These are phyloP conservation scores for Steatornis caripensis DNA, from an alignment of 2,113 vertebrate genomes.

Conservation along the genomic window DNA sequence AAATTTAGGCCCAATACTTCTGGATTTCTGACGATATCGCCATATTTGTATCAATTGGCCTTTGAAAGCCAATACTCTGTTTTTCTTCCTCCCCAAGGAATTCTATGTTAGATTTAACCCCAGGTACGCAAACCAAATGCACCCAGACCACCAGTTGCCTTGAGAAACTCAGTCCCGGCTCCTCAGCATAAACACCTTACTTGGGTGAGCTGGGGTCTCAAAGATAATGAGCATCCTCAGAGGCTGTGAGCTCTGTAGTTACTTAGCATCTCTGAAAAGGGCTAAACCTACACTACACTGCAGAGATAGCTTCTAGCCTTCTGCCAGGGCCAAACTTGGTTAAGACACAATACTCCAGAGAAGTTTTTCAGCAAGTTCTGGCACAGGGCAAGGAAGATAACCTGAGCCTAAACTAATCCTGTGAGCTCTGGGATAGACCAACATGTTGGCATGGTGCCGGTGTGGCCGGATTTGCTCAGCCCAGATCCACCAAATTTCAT, in stretches of 20 bases:
- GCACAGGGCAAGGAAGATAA: not conserved
- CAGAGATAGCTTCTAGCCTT: not conserved
- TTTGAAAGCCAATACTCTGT: not conserved
- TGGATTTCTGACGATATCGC: not conserved
- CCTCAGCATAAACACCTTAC: not conserved
- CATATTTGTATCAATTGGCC: not conserved
- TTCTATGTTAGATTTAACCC: not conserved
- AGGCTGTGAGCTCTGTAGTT: not conserved
- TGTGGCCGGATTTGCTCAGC: not conserved
- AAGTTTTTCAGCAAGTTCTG: not conserved
- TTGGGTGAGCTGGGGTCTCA: not conserved
- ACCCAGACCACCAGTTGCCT: not conserved
- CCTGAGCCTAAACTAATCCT: not conserved
- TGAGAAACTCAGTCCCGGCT: not conserved
- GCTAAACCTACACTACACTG: not conserved
- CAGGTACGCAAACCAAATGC: not conserved
- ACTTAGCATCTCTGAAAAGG: not conserved
- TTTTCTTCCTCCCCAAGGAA: not conserved
- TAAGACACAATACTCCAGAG: not conserved
- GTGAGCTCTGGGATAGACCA: not conserved
- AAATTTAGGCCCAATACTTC: not conserved
- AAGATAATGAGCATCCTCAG: not conserved
- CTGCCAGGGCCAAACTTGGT: accelerated
- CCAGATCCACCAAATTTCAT: not conserved
- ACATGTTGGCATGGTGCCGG: accelerated